Evolutionary conservation across 2,888 invertebrate genomes (phyloP), one percentile per base, ranked within the genome.

Genomic region (Lycocerus yunnanus): DNA sequence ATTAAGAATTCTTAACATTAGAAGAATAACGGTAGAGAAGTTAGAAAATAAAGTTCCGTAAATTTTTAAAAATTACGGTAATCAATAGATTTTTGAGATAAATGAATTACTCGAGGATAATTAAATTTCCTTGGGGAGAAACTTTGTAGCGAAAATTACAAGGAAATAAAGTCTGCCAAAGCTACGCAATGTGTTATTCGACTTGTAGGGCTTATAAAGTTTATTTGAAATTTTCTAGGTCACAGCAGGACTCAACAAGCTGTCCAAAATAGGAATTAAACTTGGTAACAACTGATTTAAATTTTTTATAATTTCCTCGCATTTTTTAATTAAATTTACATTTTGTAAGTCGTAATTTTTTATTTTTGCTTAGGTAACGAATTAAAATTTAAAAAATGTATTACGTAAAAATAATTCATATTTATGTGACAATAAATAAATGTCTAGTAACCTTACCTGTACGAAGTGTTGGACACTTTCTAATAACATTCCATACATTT

Each of bases 401-500:
- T 43, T 43, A 43, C n/a, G 8, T n/a, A 43, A 43, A 13, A 43
- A 43, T 43, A 43, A n/a, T 6, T 43, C 6, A n/a, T 43, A n/a
- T 43, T 43, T 43, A 43, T 43, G n/a, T n/a, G n/a, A 43, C 43
- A 43, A 43, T n/a, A n/a, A n/a, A 43, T n/a, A n/a, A 6, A 43
- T n/a, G 13, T 27, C 4, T 5, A 43, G 43, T 43, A 24, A 18
- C 24, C 71, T 85, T 84, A 91, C 91, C 89, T 90, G 90, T 63
- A 91, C 88, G 82, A 89, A 91, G 83, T 91, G 88, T 81, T 91
- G 90, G 63, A 91, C 89, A 84, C 91, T 91, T 84, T 92, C 90
- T 82, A 92, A 84, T 70, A 92, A 86, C 89, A 92, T 91, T 68
- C 92, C 92, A 83, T 92, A 91, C 92, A 92, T 92, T 78, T 77